Base-by-base conservation (phyloP, 1,140 invertebrate species). In the Zaprionus lachaisei region DNA sequence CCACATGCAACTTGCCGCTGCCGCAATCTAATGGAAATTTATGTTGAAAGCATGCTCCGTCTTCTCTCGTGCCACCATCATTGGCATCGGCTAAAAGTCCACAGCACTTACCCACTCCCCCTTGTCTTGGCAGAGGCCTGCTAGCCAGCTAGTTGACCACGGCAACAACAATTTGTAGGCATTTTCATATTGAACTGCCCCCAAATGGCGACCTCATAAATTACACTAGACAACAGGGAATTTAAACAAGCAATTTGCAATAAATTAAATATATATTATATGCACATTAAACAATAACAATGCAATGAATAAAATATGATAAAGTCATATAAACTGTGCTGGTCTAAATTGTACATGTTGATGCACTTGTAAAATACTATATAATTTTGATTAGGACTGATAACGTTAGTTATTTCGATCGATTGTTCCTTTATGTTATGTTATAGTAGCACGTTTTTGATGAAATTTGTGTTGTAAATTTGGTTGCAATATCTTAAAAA, bases 1-100 rank as follows among this genome's bases (percentile, higher is more conserved):
- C 81, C 84, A 87, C 84, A 89, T 90, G 85, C 84, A 87, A 89
- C 84, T 83, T 78, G 62, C n/a, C 28, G 71, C 57, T 28, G 76
- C 84, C 62, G 76, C 84, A 90, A 89, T 90, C 84, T 89, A 89
- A 89, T 89, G 84, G 85, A 89, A 89, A 89, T 89, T 89, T 89
- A 89, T 89, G 85, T 90, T 89, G 84, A 85, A 90, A 84, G 84
- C 84, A 77, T 78, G 83, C 81, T 81, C 51, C 63, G 64, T 66
- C 73, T 72, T 61, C 61, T 69, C 63, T 60, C 73, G 64, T 72
- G 72, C 67, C 72, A 75, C 70, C 72, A 64, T 41, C 38, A 41
- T 17, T 17, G 41, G 41, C 41, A 47, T 58, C 60, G 20, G 47
- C 47, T 34, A 58, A 76, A 65, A 76, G 61, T 77, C 74, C 65